phyloP scores from a whole-genome alignment of 2,888 invertebrate species.

The Drosophila borborema region DNA sequence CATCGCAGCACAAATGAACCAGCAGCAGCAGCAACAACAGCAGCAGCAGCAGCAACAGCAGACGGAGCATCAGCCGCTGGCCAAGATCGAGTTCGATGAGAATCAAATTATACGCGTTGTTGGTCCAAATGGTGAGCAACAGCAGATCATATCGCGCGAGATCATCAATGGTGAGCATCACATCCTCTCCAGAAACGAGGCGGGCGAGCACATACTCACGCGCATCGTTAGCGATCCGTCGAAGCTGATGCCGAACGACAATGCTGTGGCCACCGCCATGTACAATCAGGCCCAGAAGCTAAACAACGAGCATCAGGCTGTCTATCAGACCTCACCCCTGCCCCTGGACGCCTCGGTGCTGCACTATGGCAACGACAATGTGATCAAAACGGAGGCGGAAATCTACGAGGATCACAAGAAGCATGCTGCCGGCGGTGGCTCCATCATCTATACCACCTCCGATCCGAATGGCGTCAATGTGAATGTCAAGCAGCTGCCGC shows the following conservation, averaged over 20 bases:
- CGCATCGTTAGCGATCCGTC: constrained; percentile 85
- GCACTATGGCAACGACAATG: constrained; percentile 83
- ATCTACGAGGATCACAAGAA: constrained; percentile 84
- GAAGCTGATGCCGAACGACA: constrained; percentile 84
- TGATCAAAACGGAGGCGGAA: constrained; percentile 84
- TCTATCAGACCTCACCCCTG: constrained; percentile 84
- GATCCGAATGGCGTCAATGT: constrained; percentile 84
- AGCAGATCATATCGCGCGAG: constrained; percentile 85
- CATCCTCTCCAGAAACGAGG: constrained; percentile 85
- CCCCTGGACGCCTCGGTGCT: constrained; percentile 84
- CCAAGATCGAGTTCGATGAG: constrained; percentile 85
- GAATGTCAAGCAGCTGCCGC: constrained; percentile 83
- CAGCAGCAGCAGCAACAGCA: constrained; percentile 57
- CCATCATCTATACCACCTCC: constrained; percentile 85
- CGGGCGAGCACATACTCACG: constrained; percentile 85
- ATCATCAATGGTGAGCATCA: constrained; percentile 85
- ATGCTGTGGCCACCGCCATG: constrained; percentile 84
- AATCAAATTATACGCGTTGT: constrained; percentile 85
- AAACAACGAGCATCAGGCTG: constrained; percentile 80
- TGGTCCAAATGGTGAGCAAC: constrained; percentile 85
- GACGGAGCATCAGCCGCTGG: constrained; percentile 82
- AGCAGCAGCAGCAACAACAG: constrained; percentile 32
- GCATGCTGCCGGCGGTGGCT: constrained; percentile 75
- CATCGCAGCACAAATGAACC: constrained; percentile 82
- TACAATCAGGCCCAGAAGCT: constrained; percentile 84